Evolutionary conservation across 2,113 vertebrate genomes (phyloP), one percentile per base, ranked within the genome.

Genomic region (Dolichotis patagonum): DNA sequence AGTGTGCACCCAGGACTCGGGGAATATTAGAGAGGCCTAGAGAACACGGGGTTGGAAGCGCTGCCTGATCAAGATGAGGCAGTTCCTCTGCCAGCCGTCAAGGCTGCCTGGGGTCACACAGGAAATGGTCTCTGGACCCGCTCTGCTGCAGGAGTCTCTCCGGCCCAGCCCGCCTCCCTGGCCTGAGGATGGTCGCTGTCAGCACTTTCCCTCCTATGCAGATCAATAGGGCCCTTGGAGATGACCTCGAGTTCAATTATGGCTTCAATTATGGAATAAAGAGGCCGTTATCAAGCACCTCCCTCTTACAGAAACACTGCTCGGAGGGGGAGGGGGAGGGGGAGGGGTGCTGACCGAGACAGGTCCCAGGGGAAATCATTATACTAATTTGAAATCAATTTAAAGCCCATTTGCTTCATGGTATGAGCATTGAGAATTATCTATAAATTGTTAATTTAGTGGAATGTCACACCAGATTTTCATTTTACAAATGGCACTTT

Each of bases 371-470:
- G 98, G 98, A 98, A 98, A 98, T 96, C 98, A 98, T 98, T 98
- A 98, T 97, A n/a, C 98, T 98, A 98, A 98, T 98, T 98, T 86
- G 98, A 98, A 99, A 98, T 98, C 97, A 98, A 98, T 99, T 98
- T 98, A 98, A 98, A 98, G 97, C 96, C 95, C 98, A 98, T 99
- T 98, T 98, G 98, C 98, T 97, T 98, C 98, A 99, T 98, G 98
- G 97, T 96, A 98, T 52, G 94, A 98, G 91, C 97, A 80, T 94
- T 89, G 97, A 96, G 97, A 98, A 97, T 98, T 98, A 98, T 96
- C 98, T 98, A 96, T 96, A 98, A 98, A 97, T 98, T 98, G 98
- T 97, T 98, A 97, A 98, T 98, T 98, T 97, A 98, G 95, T 96
- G 94, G 98, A 98, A 94, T 89, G 78, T 98, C 96, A 97, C 96